These are phyloP conservation scores for Orthonychiurus folsomi DNA, from an alignment of 2,888 invertebrate genomes.

Conservation along the genomic window DNA sequence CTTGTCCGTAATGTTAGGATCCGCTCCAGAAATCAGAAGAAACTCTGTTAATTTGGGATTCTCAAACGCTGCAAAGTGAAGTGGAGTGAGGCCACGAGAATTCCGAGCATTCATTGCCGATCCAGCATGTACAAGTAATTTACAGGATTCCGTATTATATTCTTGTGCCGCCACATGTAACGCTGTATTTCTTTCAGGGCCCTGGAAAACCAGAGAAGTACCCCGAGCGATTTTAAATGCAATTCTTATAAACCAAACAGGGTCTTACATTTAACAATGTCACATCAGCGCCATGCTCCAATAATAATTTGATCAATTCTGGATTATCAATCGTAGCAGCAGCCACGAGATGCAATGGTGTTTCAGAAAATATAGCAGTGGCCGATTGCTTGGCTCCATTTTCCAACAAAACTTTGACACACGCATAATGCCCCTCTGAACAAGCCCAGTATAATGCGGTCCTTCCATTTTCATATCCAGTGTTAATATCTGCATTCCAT, in stretches of 20 bases:
- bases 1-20: conserved; percentile 57
- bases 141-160: conserved; percentile 67
- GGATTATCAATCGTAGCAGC: conserved; percentile 65
- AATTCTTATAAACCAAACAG: neutral
- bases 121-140: conserved; percentile 60
- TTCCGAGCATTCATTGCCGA: conserved; percentile 60
- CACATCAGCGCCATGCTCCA: conserved; percentile 61
- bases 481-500: conserved; percentile 20
- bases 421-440: conserved; percentile 62
- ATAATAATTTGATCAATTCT: conserved; percentile 56
- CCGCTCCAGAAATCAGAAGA: conserved; percentile 56
- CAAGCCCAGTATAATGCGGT: conserved; percentile 79
- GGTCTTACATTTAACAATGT: neutral
- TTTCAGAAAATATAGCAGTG: conserved; percentile 42
- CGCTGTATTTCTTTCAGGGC: conserved; percentile 52
- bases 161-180: conserved; percentile 81
- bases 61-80: conserved; percentile 73
- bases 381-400: conserved; percentile 68
- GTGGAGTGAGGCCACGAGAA: conserved; percentile 63
- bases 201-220: neutral
- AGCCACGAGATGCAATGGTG: conserved; percentile 72
- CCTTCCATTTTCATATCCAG: conserved; percentile 44
- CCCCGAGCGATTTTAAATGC: neutral
- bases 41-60: conserved; percentile 53
- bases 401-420: conserved; percentile 61